phyloP scores from a whole-genome alignment of 2,888 invertebrate genomes.

The Eristalinus aeneus region DNA sequence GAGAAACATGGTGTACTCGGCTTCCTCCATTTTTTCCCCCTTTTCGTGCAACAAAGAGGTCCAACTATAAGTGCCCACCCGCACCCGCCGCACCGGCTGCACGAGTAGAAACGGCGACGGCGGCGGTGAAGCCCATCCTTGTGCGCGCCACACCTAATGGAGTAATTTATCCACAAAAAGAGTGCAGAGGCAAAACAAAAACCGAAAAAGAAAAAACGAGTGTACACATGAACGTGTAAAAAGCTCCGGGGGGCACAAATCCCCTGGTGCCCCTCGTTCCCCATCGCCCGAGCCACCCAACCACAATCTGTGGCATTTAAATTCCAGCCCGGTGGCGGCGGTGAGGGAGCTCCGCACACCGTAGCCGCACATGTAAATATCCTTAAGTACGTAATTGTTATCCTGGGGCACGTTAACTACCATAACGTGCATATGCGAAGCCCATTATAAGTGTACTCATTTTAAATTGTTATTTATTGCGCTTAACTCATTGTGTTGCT shows the following conservation, averaged over 20 bases:
- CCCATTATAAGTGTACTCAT: conserved; percentile 71
- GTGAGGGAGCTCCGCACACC: conserved; percentile 12
- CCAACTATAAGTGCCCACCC: conserved; percentile 6
- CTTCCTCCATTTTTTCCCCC: neutral
- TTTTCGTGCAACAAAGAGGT: neutral
- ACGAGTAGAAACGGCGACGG: conserved; percentile 22
- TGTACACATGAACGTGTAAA: conserved; percentile 19
- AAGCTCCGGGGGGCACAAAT: conserved; percentile 54
- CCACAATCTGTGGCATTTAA: conserved; percentile 70
- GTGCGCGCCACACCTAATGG: conserved; percentile 64
- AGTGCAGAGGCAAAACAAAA: neutral
- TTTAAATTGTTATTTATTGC: conserved; percentile 71
- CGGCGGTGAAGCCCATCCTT: conserved; percentile 35
- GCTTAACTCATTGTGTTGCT: conserved; percentile 71
- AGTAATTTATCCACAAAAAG: conserved; percentile 59
- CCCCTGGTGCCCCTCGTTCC: conserved; percentile 46
- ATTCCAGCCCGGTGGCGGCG: conserved; percentile 36
- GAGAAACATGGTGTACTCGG: conserved; percentile 7
- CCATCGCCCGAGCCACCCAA: neutral
- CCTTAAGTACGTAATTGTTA: conserved; percentile 71
- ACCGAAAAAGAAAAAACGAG: conserved; percentile 6
- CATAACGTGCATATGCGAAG: conserved; percentile 71
- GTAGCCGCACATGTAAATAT: conserved; percentile 65
- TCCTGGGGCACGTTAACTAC: conserved; percentile 71
- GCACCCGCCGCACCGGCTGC: conserved; percentile 16